Base-by-base conservation (phyloP, 2,888 invertebrate genomes). In the Drosophila aldrichi region DNA sequence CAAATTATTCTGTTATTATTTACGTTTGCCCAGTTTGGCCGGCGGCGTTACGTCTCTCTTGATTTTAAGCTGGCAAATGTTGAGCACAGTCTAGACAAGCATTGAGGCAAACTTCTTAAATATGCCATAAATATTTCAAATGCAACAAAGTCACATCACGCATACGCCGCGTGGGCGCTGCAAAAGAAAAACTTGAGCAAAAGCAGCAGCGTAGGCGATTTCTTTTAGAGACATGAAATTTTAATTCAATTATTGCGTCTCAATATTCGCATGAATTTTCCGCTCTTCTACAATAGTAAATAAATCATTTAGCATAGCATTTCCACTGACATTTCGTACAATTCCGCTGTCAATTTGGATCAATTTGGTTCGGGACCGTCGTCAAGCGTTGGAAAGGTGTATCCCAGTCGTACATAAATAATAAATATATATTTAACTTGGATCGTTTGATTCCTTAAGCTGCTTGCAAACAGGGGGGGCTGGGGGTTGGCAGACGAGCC, bases 1-100 rank as follows among this genome's bases (percentile, higher is more conserved):
- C 55, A 60, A 62, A 56, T 20, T 38, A n/a, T 80, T 67, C 36
- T 73, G 61, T 76, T 66, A 76, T 70, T 74, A 74, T 79, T 79
- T 81, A 78, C 65, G 70, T 70, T 81, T 59, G 22, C 22, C 40
- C 51, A 56, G 34, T 60, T 60, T 77, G 38, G 40, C 67, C 62
- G 51, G 52, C 66, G 62, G 67, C 68, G n/a, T 25, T 77, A 55
- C 20, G 18, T 46, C 61, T 46, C 61, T 14, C 54, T 29, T 36
- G 18, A 18, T 7, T 25, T 66, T 41, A 38, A 43, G 20, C 54
- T 41, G 46, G 32, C 38, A 43, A 74, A 62, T 52, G 29, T 71
- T 71, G 41, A 62, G 51, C 44, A 55, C 66, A 65, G 78, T 81
- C 81, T 71, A 81, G 74, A 77, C 78, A 16, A 29, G 40, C 9